Conservation (phyloP, 2,797 vertebrate genomes). For the Notolepis coatsorum region DNA sequence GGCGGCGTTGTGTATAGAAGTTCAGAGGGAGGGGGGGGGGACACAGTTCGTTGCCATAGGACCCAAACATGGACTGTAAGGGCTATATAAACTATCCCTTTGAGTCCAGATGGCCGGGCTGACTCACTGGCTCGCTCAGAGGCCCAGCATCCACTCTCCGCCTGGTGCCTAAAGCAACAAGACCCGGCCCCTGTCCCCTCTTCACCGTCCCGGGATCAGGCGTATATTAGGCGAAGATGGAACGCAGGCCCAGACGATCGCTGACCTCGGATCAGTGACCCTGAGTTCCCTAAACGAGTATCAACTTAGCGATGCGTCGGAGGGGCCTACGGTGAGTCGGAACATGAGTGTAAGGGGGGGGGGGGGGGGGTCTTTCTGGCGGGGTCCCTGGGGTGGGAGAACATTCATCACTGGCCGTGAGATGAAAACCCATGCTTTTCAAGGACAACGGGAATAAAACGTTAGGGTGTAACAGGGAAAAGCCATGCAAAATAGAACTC, state of each 20-base stretch:
- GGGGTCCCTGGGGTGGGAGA: too few relatives aligned
- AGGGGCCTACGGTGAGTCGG: too few relatives aligned
- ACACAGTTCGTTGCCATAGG: slow-evolving; percentile 4
- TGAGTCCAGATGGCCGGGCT: slow-evolving; percentile 49
- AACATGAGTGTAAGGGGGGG: too few relatives aligned
- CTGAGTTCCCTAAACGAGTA: too few relatives aligned
- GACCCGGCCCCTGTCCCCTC: slow-evolving; percentile 7
- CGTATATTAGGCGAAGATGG: not conserved
- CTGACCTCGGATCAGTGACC: not conserved
- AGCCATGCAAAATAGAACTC: too few relatives aligned
- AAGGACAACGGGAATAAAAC: too few relatives aligned
- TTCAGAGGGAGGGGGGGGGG: not conserved
- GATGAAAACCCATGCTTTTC: too few relatives aligned
- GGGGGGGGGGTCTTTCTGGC: too few relatives aligned
- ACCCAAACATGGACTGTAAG: slow-evolving; percentile 26
- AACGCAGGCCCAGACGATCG: not conserved
- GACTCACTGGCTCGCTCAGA: slow-evolving; percentile 9
- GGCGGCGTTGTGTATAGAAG: not conserved
- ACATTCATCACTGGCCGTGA: too few relatives aligned
- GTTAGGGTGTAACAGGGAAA: too few relatives aligned
- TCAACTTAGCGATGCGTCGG: too few relatives aligned
- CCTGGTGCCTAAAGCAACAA: slow-evolving; percentile 19
- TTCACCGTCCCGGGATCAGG: slow-evolving; percentile 4
- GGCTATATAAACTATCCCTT: slow-evolving; percentile 48
- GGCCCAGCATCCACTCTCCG: slow-evolving; percentile 23